Evolutionary conservation across 2,113 vertebrate species (phyloP), one percentile per base, ranked within the genome.

Genomic region (Phylloscopus whistleri): DNA sequence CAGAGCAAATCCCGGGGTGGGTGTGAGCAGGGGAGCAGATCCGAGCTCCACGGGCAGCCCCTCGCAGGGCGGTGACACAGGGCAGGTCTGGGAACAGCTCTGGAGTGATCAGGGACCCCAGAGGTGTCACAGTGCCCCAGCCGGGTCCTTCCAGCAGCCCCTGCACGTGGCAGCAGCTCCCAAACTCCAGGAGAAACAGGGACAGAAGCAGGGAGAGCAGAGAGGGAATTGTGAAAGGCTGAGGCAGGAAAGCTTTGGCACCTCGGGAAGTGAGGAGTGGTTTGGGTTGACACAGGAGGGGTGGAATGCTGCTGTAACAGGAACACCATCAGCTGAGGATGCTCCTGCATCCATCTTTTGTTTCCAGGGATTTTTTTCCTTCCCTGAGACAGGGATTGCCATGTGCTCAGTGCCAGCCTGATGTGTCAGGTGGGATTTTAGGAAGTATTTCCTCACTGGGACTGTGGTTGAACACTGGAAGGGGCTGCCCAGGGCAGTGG

Each of bases 31-130:
- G 13, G 16, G 7, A 44, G 31, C 24, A 11, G 0, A 49, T 33
- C 41, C 8, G 0, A 33, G 63, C 48, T 67, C 69, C 52, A 4
- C 14, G n/a, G 43, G 76, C 56, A 51, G 59, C 41, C 31, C 51
- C 52, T 59, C 33, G 41, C 13, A 13, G 15, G 67, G 58, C 1
- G 0, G 33, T 12, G 67, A 48, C 19, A 39, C 51, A 33, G 69
- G 48, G 7, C 0, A 1, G 60, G 51, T 7, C 33, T 15, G 21
- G 66, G 56, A 58, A 13, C 51, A 77, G 69, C 52, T 87, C 0
- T 0, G 33, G 46, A 1, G 0, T 8, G 46, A 44, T 14, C 86
- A 35, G 74, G 10, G 21, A 55, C 39, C 64, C 13, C 16, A 21
- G 70, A 51, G 79, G 55, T 11, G 41, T 52, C 18, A 0, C 17